Evolutionary conservation across 2,113 vertebrate species (phyloP).

Genomic region (Indri indri): DNA sequence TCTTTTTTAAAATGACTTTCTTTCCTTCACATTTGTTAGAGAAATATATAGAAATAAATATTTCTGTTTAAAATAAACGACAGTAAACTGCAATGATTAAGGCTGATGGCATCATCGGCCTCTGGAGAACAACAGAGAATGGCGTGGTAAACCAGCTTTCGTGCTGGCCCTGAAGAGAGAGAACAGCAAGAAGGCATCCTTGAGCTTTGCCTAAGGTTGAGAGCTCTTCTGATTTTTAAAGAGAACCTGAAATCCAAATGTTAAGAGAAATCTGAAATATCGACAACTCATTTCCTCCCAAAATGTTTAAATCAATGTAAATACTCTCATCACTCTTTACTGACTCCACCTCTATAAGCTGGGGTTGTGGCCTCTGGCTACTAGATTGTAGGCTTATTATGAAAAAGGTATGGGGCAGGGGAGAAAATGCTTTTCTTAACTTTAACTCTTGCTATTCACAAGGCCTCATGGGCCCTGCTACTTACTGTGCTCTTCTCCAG

Average conservation of each 20-base stretch:
- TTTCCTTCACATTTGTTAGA: not conserved
- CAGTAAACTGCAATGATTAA: not conserved
- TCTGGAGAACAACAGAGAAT: not conserved
- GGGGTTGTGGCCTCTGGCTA: not conserved
- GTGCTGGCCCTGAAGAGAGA: not conserved
- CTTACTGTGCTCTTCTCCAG: too few species aligned
- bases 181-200: not conserved
- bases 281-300: not conserved
- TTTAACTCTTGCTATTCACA: not conserved
- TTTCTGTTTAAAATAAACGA: not conserved
- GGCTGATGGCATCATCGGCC: not conserved
- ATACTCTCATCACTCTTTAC: not conserved
- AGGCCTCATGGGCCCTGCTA: not conserved
- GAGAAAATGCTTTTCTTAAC: not conserved
- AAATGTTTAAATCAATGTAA: not conserved
- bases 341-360: not conserved
- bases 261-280: not conserved
- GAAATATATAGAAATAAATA: not conserved
- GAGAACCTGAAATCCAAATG: not conserved
- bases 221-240: not conserved
- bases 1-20: not conserved
- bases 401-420: not conserved
- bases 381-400: not conserved
- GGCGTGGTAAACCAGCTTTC: too few species aligned
- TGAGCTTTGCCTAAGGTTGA: not conserved